Conservation (phyloP, 1,140 invertebrate species). For the Araneus ventricosus region DNA sequence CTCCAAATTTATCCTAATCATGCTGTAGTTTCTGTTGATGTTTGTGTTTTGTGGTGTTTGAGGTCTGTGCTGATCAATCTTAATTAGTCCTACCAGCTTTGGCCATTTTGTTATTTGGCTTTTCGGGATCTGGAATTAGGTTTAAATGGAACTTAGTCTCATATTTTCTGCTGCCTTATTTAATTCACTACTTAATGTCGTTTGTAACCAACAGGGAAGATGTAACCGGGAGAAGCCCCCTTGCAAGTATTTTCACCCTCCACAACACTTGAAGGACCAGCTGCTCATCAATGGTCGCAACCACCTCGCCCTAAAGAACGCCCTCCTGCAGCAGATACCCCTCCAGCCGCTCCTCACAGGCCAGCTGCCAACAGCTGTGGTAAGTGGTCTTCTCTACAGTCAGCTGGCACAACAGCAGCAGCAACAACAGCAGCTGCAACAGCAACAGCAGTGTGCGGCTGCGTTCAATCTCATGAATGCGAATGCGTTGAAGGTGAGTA, state of each 20-base stretch:
- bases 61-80: too few relatives aligned
- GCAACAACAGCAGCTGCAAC: constrained; percentile 64
- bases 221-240: constrained; percentile 99
- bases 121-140: too few relatives aligned
- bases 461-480: constrained; percentile 67
- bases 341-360: constrained; percentile 90
- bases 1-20: too few relatives aligned
- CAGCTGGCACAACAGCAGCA: constrained; percentile 65
- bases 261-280: constrained; percentile 99
- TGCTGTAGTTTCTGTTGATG: too few relatives aligned
- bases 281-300: constrained; percentile 99
- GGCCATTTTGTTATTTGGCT: too few relatives aligned
- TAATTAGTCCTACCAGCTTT: too few relatives aligned
- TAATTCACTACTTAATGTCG: neutral
- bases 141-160: too few relatives aligned
- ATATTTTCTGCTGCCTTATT: too few relatives aligned
- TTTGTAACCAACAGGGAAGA: constrained; percentile 88
- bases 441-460: constrained; percentile 66
- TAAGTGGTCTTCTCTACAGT: constrained; percentile 83
- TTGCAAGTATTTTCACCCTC: constrained; percentile 99
- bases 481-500: constrained; percentile 73
- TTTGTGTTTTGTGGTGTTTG: too few relatives aligned
- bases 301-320: constrained; percentile 98
- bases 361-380: constrained; percentile 89
- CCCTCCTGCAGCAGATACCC: constrained; percentile 97